phyloP scores from a whole-genome alignment of 2,888 invertebrate genomes.

The Lasioglossum lativentre region DNA sequence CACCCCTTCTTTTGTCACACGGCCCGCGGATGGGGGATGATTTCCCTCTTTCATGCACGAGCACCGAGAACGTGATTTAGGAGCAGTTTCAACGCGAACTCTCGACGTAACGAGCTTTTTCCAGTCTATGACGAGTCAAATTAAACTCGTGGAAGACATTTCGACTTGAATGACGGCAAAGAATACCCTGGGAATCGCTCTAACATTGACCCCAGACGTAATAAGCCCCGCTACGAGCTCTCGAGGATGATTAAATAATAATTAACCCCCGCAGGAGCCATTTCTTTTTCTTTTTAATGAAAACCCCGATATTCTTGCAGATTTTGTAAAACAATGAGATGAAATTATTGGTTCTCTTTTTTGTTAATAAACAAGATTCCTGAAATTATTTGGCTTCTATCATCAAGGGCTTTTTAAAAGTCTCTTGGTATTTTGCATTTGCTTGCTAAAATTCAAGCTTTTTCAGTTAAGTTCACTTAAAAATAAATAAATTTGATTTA shows the following conservation, averaged over 20 bases:
- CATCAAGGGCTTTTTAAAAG: too few species aligned
- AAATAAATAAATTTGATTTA: too few species aligned
- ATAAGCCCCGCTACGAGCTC: neutral
- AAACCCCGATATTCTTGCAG: neutral
- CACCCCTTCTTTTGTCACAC: conserved; percentile 15
- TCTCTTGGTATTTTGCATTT: too few species aligned
- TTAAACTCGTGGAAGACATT: conserved; percentile 1
- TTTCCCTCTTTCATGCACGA: conserved; percentile 10
- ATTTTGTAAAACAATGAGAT: too few species aligned
- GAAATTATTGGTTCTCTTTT: too few species aligned
- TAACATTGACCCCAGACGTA: neutral
- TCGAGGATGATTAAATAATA: neutral
- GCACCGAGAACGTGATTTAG: conserved; percentile 6
- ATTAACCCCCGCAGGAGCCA: neutral
- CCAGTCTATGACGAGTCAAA: neutral
- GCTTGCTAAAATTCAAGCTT: neutral
- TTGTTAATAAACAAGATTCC: too few species aligned
- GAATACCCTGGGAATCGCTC: neutral
- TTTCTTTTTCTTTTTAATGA: neutral
- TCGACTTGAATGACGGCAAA: neutral
- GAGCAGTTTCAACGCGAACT: conserved; percentile 13
- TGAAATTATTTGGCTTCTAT: neutral
- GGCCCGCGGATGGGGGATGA: neutral
- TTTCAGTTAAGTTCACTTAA: neutral
- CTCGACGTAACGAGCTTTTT: conserved; percentile 22